Evolutionary conservation across 2,888 invertebrate genomes (phyloP).

Genomic region (Netelia melanura): DNA sequence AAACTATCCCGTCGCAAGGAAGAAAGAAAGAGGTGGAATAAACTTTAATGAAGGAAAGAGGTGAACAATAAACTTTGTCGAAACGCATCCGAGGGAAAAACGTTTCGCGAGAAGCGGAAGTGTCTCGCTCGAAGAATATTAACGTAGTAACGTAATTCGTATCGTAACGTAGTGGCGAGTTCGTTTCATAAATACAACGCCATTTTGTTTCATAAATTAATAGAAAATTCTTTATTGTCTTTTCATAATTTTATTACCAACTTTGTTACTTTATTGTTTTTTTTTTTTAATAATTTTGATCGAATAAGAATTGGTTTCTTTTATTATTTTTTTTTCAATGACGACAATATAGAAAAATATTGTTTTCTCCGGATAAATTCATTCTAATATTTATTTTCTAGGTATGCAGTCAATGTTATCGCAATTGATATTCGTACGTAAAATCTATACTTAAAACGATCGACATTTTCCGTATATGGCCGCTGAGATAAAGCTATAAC

Average conservation of each 20-base stretch:
- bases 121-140: not conserved
- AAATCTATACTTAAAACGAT: slow-evolving; percentile 2
- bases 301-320: too few species aligned
- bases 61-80: slow-evolving; percentile 11
- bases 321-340: too few species aligned
- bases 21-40: not conserved
- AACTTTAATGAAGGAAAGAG: slow-evolving; percentile 34
- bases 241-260: too few species aligned
- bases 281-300: too few species aligned
- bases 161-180: too few species aligned
- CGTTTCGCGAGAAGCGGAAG: not conserved
- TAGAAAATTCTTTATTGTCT: too few species aligned
- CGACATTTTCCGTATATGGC: not conserved
- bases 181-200: too few species aligned
- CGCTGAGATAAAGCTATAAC: too few species aligned
- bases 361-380: too few species aligned
- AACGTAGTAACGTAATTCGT: not conserved
- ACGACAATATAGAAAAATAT: too few species aligned
- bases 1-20: slow-evolving; percentile 33
- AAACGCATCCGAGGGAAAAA: slow-evolving; percentile 18
- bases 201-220: too few species aligned
- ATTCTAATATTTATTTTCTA: not conserved
- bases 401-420: not conserved
- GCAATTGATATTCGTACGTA: slow-evolving; percentile 7
- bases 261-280: too few species aligned